Conservation (phyloP, 2,797 vertebrate genomes). For the Gambusia yucatana region DNA sequence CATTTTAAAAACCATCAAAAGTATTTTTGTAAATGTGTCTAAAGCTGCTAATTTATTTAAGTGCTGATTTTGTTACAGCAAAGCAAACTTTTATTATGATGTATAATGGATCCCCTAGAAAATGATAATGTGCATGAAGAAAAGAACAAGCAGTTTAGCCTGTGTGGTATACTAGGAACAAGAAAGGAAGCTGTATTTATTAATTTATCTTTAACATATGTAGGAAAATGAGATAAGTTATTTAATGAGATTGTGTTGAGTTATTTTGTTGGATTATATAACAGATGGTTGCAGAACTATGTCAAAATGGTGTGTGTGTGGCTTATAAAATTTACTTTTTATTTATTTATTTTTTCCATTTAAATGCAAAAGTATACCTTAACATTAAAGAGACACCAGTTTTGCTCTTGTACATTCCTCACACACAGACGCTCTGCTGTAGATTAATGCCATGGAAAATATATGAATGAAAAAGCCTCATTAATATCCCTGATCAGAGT, state of each 20-base stretch:
- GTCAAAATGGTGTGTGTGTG: conserved; percentile 29
- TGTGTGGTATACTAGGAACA: conserved; percentile 42
- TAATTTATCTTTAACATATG: conserved; percentile 31
- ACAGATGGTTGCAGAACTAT: conserved; percentile 23
- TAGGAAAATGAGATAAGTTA: conserved; percentile 28
- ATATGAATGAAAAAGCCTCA: conserved; percentile 21
- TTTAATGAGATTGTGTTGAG: conserved; percentile 30
- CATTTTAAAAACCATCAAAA: conserved; percentile 37
- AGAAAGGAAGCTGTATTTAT: conserved; percentile 30
- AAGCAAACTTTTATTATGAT: conserved; percentile 24
- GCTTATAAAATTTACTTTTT: conserved; percentile 25
- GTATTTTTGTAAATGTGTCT: conserved; percentile 66
- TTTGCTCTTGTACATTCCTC: conserved; percentile 30
- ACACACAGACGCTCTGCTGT: conserved; percentile 13
- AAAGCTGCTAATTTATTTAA: conserved; percentile 61
- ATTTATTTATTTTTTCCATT: conserved; percentile 11
- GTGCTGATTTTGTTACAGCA: conserved; percentile 53
- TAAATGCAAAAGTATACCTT: conserved; percentile 15
- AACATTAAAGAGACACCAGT: background rate
- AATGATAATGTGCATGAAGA: conserved; percentile 17
- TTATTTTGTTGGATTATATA: conserved; percentile 36
- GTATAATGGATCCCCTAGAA: conserved; percentile 39
- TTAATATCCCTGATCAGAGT: conserved; percentile 28
- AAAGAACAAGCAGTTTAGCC: conserved; percentile 17
- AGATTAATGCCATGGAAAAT: conserved; percentile 20